Conservation (phyloP, 2,797 vertebrate species). For the Siniperca obscura region DNA sequence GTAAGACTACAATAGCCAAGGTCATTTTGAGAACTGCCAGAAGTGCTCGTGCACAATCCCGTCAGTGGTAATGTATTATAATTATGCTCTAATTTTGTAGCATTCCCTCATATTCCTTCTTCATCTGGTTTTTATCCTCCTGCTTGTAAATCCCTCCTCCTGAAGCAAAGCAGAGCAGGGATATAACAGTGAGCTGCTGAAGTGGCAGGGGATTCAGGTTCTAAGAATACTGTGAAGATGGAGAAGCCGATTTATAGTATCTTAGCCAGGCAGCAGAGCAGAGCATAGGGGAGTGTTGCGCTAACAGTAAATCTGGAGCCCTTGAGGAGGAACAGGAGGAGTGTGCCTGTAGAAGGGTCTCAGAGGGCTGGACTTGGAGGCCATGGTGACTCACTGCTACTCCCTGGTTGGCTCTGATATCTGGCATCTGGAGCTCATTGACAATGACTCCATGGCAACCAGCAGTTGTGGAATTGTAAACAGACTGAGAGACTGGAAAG, state of each 20-base stretch:
- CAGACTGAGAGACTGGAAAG: slow-evolving; percentile 69
- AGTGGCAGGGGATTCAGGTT: slow-evolving; percentile 4
- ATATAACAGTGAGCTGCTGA: slow-evolving; percentile 15
- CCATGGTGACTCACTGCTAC: slow-evolving; percentile 74
- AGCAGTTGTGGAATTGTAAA: slow-evolving; percentile 81
- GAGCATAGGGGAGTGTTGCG: slow-evolving; percentile 51
- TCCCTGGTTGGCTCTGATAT: slow-evolving; percentile 64
- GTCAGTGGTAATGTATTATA: slow-evolving; percentile 3
- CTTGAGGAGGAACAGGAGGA: slow-evolving; percentile 63
- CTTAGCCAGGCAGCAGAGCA: slow-evolving; percentile 14
- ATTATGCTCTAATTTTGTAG: slow-evolving; percentile 40
- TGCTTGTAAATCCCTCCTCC: slow-evolving; percentile 8
- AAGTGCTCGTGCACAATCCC: not conserved
- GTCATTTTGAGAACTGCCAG: slow-evolving; percentile 22
- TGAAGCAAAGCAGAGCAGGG: slow-evolving; percentile 1
- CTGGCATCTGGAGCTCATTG: slow-evolving; percentile 82
- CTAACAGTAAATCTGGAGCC: slow-evolving; percentile 71
- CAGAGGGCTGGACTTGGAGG: slow-evolving; percentile 69
- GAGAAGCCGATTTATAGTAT: slow-evolving; percentile 36
- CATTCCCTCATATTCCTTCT: slow-evolving; percentile 25
- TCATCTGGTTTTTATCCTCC: slow-evolving; percentile 15
- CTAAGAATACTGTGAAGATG: slow-evolving; percentile 15
- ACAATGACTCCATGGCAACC: slow-evolving; percentile 73
- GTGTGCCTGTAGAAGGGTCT: slow-evolving; percentile 65
- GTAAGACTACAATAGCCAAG: slow-evolving; percentile 21